Base-by-base conservation (phyloP, 2,797 vertebrate genomes). In the Adrianichthys oophorus region DNA sequence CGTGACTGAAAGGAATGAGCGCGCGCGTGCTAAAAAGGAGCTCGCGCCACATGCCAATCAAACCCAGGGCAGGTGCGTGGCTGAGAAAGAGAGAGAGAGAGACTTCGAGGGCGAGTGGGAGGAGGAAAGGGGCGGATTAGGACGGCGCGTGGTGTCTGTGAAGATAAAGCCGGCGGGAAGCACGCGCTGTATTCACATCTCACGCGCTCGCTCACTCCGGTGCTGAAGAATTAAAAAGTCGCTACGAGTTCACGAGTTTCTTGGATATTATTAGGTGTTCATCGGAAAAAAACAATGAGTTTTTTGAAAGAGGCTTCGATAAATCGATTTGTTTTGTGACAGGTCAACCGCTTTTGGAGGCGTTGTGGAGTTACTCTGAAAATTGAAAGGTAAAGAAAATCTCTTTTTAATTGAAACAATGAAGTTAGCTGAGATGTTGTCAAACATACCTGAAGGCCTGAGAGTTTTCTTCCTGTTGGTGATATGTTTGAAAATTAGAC, bases 31-130 rank as follows among this genome's bases (percentile, higher is more conserved):
- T 85, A 12, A 32, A 32, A 32, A 32, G 32, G 91, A 89, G 82
- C 85, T 90, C 86, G 79, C 46, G 76, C 76, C 57, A 46, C 83
- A 83, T 83, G 85, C 85, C 90, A 92, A 90, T 92, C 89, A 88
- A 87, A 78, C 76, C 70, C 19, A 18, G 72, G 79, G 75, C 73
- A 70, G 67, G 82, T 70, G 61, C 43, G 44, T 17, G 51, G 52
- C 37, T 1, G 54, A 59, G 55, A 48, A 58, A 54, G 54, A 15
- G 56, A 26, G 15, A 32, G 53, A 26, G 54, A 7, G 61, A 14
- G 46, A 24, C 61, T 41, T 69, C 41, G 62, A 43, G 57, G 19
- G 65, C n/a, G 49, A 37, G 68, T 16, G 78, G 51, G 65, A 49
- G 69, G 6, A 72, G 23, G 77, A 32, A 62, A 41, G 71, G 48